A percentile compares a stretch with the other conserved stretches of the same genome.
Evolutionary conservation across 2,888 invertebrate species (phyloP).

Genomic region (Ypsolopha scabrella): DNA sequence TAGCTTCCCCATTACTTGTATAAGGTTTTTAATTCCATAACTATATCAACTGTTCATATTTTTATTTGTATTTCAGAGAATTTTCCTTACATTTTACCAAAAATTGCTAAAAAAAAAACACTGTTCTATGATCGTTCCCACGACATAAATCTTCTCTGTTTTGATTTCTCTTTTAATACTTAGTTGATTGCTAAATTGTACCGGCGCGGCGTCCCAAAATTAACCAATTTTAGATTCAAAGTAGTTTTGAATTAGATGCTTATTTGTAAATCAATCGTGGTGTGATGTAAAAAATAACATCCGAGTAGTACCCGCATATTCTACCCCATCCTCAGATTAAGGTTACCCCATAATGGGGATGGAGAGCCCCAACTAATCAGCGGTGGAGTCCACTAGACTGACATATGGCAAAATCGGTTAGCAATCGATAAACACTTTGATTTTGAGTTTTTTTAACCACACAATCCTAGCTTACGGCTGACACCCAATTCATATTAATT

Average conservation of each 20-base stretch:
- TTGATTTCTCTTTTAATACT: constrained; percentile 49
- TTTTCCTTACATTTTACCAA: too few species aligned
- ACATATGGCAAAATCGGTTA: constrained; percentile 26
- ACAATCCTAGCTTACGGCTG: too few species aligned
- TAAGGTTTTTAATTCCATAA: too few species aligned
- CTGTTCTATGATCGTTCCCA: constrained; percentile 44
- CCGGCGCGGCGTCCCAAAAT: too few species aligned
- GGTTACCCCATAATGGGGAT: constrained; percentile 30
- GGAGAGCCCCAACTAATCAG: constrained; percentile 34
- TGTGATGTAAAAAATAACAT: constrained; percentile 24
- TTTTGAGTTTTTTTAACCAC: background rate
- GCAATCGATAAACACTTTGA: background rate
- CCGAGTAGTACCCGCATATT: constrained; percentile 49
- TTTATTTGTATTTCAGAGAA: too few species aligned
- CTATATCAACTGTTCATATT: too few species aligned
- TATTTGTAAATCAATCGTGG: background rate
- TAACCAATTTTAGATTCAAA: too few species aligned
- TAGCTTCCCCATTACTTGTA: too few species aligned
- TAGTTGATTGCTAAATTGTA: constrained; percentile 35
- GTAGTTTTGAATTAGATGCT: too few species aligned
- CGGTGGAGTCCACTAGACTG: constrained; percentile 15
- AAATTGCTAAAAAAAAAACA: constrained; percentile 18
- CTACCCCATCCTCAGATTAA: constrained; percentile 39
- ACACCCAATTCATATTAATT: too few species aligned
- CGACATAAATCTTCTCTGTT: constrained; percentile 55